Conservation (phyloP, 2,797 vertebrate species). For the Liasis olivaceus region DNA sequence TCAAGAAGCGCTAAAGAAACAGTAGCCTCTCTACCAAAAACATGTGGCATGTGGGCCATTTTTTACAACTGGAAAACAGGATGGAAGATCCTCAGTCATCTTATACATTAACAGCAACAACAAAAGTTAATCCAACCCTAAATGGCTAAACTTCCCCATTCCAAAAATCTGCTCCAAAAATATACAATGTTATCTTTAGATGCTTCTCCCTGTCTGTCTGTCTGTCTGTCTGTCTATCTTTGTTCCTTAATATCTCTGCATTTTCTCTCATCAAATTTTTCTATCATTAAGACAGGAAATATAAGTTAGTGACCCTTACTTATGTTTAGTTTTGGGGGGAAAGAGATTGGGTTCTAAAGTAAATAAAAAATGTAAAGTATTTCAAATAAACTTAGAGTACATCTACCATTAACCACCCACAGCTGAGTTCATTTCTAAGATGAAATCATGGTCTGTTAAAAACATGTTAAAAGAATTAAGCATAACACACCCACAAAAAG, state of each 20-base stretch:
- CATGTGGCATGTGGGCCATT: neutral
- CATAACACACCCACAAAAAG: conserved; percentile 38
- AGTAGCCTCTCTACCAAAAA: neutral
- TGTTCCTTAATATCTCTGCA: conserved; percentile 48
- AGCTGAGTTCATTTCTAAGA: conserved; percentile 49
- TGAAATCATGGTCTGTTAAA: conserved; percentile 41
- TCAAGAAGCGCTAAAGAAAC: neutral
- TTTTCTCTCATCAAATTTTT: conserved; percentile 55
- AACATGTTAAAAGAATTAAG: conserved; percentile 59
- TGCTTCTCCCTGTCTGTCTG: conserved; percentile 33
- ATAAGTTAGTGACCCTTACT: conserved; percentile 56
- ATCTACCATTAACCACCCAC: conserved; percentile 66
- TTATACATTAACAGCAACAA: neutral
- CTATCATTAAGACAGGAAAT: conserved; percentile 57
- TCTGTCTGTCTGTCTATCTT: conserved; percentile 42
- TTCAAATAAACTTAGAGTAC: conserved; percentile 66
- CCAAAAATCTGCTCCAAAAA: neutral
- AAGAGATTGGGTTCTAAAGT: conserved; percentile 38
- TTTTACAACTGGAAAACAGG: neutral
- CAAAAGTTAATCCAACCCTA: neutral
- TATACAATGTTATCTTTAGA: neutral
- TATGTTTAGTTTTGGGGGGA: conserved; percentile 3
- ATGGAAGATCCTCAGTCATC: neutral
- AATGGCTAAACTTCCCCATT: neutral
- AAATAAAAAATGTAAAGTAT: conserved; percentile 66